Conservation (phyloP, 2,888 invertebrate genomes). For the Ennomos fuscantarius region DNA sequence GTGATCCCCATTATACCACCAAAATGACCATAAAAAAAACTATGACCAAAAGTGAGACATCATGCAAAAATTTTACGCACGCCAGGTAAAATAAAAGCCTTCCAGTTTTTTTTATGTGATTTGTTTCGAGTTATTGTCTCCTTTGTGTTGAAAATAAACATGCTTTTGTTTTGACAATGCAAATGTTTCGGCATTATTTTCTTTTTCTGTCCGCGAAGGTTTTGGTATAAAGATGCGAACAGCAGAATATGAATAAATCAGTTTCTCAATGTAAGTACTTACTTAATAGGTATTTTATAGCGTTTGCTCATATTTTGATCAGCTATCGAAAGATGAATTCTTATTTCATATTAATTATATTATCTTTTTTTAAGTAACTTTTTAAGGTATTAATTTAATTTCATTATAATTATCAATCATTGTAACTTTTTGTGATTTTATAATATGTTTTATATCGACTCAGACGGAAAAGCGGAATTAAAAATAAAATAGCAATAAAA, state of each 20-base stretch:
- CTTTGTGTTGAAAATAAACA: conserved; percentile 36
- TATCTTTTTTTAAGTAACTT: no score
- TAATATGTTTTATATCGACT: no score
- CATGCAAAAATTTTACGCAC: conserved; percentile 43
- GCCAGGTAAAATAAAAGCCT: conserved; percentile 31
- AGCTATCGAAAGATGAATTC: no score
- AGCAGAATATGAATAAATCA: conserved; percentile 10
- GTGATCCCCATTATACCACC: conserved; percentile 44
- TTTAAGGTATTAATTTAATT: no score
- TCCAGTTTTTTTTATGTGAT: conserved; percentile 31
- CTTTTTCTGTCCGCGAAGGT: conserved; percentile 5
- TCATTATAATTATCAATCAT: no score
- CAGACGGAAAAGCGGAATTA: no score
- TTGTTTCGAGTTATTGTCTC: conserved; percentile 35
- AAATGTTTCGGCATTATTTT: conserved; percentile 26
- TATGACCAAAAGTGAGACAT: conserved; percentile 59
- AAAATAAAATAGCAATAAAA: no score
- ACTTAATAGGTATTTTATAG: no score
- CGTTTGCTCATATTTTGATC: no score
- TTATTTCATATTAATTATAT: no score
- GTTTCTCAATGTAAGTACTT: neutral
- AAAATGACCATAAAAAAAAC: conserved; percentile 46
- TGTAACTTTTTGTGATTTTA: no score
- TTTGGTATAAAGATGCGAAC: conserved; percentile 23
- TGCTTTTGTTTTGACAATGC: conserved; percentile 31